These are phyloP conservation scores for Tylochromis polylepis DNA, from an alignment of 2,113 vertebrate genomes.

Conservation along the genomic window DNA sequence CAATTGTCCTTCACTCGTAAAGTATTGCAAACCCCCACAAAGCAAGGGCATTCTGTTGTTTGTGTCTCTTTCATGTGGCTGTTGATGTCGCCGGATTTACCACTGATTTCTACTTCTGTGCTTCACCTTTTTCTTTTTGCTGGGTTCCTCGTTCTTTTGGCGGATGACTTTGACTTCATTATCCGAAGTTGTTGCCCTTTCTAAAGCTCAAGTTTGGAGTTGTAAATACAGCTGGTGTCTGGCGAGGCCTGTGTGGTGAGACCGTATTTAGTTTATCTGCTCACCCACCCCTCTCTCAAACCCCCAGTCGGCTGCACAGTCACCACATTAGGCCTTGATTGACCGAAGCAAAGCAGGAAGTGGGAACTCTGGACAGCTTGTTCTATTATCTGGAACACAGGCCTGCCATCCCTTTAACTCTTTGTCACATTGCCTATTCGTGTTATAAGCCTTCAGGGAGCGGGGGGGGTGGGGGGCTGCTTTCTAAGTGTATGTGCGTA, in stretches of 20 bases:
- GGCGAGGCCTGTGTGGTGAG: slow-evolving; percentile 3
- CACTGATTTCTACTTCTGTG: slow-evolving; percentile 17
- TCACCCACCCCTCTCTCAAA: slow-evolving; percentile 40
- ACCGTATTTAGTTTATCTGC: slow-evolving; percentile 56
- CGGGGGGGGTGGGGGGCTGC: neutral
- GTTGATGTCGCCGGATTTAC: slow-evolving; percentile 3
- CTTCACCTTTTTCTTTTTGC: neutral
- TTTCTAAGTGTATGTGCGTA: slow-evolving; percentile 35
- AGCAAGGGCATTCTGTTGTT: slow-evolving; percentile 65
- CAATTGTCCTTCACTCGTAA: slow-evolving; percentile 73
- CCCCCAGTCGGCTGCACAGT: slow-evolving; percentile 42
- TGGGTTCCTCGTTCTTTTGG: neutral
- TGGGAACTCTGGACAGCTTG: slow-evolving; percentile 51
- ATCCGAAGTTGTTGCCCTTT: slow-evolving; percentile 1
- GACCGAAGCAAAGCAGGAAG: slow-evolving; percentile 49
- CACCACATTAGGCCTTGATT: slow-evolving; percentile 55
- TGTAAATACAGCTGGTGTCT: neutral
- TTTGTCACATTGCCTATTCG: slow-evolving; percentile 58
- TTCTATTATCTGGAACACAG: slow-evolving; percentile 63
- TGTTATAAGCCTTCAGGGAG: slow-evolving; percentile 56
- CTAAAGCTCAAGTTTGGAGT: neutral
- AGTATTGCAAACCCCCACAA: slow-evolving; percentile 63
- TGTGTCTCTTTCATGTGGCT: slow-evolving; percentile 17
- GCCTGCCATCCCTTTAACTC: slow-evolving; percentile 58
- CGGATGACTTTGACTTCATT: slow-evolving; percentile 21